Evolutionary conservation across 2,888 invertebrate genomes (phyloP).

Genomic region (Sycophila texana): DNA sequence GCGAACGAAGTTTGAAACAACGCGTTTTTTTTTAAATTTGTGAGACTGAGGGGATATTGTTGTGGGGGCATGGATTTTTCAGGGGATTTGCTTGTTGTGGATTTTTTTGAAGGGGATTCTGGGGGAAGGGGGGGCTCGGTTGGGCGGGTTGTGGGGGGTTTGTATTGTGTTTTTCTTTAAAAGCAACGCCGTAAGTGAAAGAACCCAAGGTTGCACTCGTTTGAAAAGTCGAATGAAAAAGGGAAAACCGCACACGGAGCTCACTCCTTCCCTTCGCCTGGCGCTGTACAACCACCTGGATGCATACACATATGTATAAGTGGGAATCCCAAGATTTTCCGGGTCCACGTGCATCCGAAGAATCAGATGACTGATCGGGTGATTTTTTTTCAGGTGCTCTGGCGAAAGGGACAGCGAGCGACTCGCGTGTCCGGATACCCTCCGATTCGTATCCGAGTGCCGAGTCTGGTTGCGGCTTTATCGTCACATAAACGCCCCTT

Average conservation of each 20-base stretch:
- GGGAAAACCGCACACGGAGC: conserved; percentile 65
- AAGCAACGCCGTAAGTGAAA: conserved; percentile 75
- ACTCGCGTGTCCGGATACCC: conserved; percentile 66
- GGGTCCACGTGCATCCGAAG: neutral
- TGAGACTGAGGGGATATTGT: conserved; percentile 68
- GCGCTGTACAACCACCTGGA: neutral
- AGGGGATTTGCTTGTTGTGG: conserved; percentile 37
- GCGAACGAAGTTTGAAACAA: conserved; percentile 73
- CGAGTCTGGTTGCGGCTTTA: conserved; percentile 64
- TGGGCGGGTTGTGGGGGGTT: conserved; percentile 60
- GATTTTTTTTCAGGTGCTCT: neutral
- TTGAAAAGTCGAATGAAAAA: conserved; percentile 69
- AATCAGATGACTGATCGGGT: neutral
- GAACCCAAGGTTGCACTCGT: conserved; percentile 74
- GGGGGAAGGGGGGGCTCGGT: conserved; percentile 23
- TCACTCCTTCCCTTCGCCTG: conserved; percentile 49
- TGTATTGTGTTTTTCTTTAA: conserved; percentile 72
- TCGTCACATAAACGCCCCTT: conserved; percentile 31
- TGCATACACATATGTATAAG: neutral
- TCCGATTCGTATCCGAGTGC: conserved; percentile 73
- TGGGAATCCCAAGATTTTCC: neutral
- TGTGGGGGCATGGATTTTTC: conserved; percentile 58
- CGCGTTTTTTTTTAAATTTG: conserved; percentile 66
- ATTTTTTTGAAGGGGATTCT: conserved; percentile 33
- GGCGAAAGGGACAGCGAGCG: conserved; percentile 27